Percentiles rank a stretch among this genome's conserved stretches.
Evolutionary conservation across 2,113 vertebrate genomes (phyloP).

Genomic region (Arvicanthis niloticus): DNA sequence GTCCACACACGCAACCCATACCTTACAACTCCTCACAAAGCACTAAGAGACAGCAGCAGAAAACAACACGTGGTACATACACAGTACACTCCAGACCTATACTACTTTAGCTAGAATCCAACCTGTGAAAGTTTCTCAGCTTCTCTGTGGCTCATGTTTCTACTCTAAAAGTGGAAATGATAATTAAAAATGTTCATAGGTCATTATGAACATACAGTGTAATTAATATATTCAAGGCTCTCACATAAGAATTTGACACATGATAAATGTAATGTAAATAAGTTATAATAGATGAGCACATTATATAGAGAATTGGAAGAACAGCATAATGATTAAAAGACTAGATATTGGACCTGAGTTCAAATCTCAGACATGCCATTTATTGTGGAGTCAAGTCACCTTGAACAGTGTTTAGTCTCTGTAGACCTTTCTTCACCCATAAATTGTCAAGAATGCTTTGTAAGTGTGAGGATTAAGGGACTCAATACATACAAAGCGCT

Average conservation of each 20-base stretch:
- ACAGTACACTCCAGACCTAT: not conserved
- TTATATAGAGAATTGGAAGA: not conserved
- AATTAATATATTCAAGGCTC: not conserved
- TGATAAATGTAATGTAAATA: not conserved
- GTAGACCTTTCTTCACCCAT: constrained; percentile 20
- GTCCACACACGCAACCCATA: not conserved
- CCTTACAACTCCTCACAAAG: not conserved
- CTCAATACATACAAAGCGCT: constrained; percentile 21
- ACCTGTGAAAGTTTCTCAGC: not conserved
- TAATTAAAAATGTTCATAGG: not conserved
- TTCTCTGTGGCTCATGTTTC: not conserved
- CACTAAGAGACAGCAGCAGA: not conserved
- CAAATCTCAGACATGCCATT: not conserved
- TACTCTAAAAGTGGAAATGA: not conserved
- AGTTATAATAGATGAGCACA: not conserved
- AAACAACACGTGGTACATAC: not conserved
- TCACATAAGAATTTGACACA: constrained; percentile 1
- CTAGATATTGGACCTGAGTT: not conserved
- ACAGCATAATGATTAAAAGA: not conserved
- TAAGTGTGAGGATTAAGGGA: constrained; percentile 29
- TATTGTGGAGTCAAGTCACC: not conserved
- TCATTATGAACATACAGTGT: not conserved
- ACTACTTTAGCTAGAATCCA: not conserved
- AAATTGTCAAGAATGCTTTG: not conserved
- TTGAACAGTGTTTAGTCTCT: constrained; percentile 29